phyloP scores from a whole-genome alignment of 2,888 invertebrate species.

The Mamestra brassicae region DNA sequence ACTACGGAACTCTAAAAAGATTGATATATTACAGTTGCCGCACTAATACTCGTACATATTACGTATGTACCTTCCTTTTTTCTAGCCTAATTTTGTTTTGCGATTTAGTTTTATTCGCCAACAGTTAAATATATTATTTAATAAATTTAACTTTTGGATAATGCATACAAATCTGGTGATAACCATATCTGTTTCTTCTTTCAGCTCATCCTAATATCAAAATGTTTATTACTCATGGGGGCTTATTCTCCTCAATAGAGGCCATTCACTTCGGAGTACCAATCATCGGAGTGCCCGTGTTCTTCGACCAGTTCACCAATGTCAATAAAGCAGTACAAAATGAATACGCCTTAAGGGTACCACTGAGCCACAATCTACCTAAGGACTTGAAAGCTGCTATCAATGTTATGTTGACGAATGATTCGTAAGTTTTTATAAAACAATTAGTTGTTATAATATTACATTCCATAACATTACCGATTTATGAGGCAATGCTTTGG shows the following conservation, averaged over 20 bases:
- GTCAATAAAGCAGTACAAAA: conserved; percentile 73
- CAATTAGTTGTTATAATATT: too few species aligned
- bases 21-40: too few species aligned
- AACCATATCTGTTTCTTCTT: conserved; percentile 24
- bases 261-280: conserved; percentile 78
- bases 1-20: too few species aligned
- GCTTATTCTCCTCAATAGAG: conserved; percentile 76
- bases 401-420: conserved; percentile 65
- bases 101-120: too few species aligned
- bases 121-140: too few species aligned
- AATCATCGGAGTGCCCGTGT: conserved; percentile 75
- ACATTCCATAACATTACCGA: too few species aligned
- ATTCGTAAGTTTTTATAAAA: conserved; percentile 44
- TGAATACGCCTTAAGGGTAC: conserved; percentile 74
- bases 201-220: conserved; percentile 76
- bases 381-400: conserved; percentile 73
- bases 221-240: conserved; percentile 78
- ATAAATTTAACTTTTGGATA: neutral
- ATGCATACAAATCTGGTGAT: neutral
- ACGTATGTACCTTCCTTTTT: too few species aligned
- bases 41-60: too few species aligned
- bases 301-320: conserved; percentile 79
- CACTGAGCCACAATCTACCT: conserved; percentile 68
- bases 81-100: too few species aligned
- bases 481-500: too few species aligned